phyloP scores from a whole-genome alignment of 2,888 invertebrate species.

The Tenthredo distinguenda region DNA sequence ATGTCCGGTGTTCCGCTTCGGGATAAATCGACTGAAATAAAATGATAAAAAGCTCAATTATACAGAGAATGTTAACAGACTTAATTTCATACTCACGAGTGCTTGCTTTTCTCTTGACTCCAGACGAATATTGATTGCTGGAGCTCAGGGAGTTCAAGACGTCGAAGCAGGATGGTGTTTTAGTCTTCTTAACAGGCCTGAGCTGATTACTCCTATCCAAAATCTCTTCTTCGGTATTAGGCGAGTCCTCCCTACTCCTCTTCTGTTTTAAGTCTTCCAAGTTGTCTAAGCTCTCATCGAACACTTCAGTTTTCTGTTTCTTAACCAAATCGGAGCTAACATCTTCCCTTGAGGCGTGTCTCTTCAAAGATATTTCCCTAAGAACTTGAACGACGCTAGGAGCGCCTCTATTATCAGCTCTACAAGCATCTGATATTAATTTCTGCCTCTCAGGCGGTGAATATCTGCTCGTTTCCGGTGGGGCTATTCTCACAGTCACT shows the following conservation, averaged over 20 bases:
- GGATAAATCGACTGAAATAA: constrained; percentile 68
- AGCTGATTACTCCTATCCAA: constrained; percentile 66
- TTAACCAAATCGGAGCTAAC: constrained; percentile 69
- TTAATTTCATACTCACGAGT: constrained; percentile 59
- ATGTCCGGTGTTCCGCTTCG: constrained; percentile 71
- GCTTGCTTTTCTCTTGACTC: constrained; percentile 74
- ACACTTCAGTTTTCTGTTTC: constrained; percentile 72
- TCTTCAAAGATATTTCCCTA: constrained; percentile 72
- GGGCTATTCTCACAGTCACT: constrained; percentile 73
- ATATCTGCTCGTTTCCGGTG: constrained; percentile 66
- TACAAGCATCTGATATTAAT: constrained; percentile 59
- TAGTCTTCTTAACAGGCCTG: constrained; percentile 73
- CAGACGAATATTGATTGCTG: constrained; percentile 69
- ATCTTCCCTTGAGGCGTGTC: constrained; percentile 75
- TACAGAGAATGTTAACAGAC: not conserved
- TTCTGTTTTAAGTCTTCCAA: constrained; percentile 74
- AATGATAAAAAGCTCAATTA: no score
- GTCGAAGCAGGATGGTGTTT: constrained; percentile 74
- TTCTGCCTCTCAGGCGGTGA: constrained; percentile 67
- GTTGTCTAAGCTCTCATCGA: constrained; percentile 66
- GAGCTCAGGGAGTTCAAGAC: constrained; percentile 75
- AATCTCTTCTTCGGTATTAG: constrained; percentile 69
- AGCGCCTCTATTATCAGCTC: constrained; percentile 56
- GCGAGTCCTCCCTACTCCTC: constrained; percentile 71
- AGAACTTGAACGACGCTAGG: constrained; percentile 67